Percentiles rank a stretch among this genome's conserved stretches.
Conservation (phyloP, 2,113 vertebrate genomes). For the Fregetta grallaria region DNA sequence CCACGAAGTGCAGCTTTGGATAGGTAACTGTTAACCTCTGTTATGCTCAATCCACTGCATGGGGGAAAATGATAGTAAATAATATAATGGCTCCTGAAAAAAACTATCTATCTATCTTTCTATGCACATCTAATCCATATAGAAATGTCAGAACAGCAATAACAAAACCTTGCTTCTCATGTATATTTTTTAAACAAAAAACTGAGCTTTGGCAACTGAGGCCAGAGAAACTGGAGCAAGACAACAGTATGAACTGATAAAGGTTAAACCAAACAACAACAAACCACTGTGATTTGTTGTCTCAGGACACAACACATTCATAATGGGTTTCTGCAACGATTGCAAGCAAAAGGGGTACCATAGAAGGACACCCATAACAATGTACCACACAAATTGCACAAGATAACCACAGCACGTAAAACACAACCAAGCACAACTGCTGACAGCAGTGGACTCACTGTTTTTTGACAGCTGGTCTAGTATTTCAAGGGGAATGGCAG, state of each 20-base stretch:
- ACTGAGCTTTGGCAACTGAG: neutral
- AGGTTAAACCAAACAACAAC: neutral
- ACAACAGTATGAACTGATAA: neutral
- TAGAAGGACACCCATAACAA: neutral
- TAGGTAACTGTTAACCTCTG: neutral
- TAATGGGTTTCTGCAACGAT: rapidly evolving
- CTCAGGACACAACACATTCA: neutral
- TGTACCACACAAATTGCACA: neutral
- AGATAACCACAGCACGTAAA: neutral
- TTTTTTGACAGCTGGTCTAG: neutral
- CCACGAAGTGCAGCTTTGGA: neutral
- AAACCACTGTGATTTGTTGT: neutral
- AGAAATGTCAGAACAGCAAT: neutral
- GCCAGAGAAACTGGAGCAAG: neutral
- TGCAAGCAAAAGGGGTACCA: neutral
- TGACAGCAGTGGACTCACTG: neutral
- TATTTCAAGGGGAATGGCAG: neutral
- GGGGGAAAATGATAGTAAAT: neutral
- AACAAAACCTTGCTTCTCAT: neutral
- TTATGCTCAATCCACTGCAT: neutral
- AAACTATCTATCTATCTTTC: neutral
- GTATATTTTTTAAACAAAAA: neutral
- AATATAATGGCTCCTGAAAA: neutral
- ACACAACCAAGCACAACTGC: neutral
- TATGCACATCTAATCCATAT: neutral